Conservation (phyloP, 2,113 vertebrate genomes). For the Leucopsar rothschildi region DNA sequence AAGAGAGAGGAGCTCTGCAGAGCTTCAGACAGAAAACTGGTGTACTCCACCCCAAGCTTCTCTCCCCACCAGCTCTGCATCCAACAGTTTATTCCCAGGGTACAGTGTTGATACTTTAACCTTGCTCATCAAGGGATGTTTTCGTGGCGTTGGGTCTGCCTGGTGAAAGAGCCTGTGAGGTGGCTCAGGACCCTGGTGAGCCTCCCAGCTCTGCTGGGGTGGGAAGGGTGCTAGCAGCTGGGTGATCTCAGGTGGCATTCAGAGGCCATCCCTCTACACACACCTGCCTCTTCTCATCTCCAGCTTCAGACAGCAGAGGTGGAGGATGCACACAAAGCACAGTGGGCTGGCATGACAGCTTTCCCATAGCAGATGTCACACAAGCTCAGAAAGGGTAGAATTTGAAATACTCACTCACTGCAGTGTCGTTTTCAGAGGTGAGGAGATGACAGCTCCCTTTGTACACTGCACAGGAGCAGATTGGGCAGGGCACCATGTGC, state of each 20-base stretch:
- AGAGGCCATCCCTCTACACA: not conserved
- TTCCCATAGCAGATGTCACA: not conserved
- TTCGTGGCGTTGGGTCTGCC: not conserved
- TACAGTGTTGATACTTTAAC: not conserved
- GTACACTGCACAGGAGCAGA: not conserved
- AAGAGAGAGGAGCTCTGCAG: not conserved
- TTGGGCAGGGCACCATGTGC: not conserved
- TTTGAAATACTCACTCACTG: not conserved
- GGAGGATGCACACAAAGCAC: not conserved
- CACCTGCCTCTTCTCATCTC: not conserved
- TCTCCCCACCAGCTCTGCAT: not conserved
- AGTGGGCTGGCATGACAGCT: not conserved
- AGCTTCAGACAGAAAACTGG: not conserved
- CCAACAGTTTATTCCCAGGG: not conserved
- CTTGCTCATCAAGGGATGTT: not conserved
- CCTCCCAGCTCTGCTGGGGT: not conserved
- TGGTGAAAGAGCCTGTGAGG: not conserved
- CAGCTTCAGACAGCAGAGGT: fast-evolving
- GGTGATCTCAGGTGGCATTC: not conserved
- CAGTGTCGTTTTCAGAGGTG: not conserved
- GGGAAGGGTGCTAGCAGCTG: not conserved
- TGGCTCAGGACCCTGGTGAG: not conserved
- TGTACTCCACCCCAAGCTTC: not conserved
- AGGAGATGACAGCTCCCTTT: not conserved
- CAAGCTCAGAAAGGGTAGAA: not conserved